A percentile compares a stretch with the other conserved stretches of the same genome.
Conservation (phyloP, 2,797 vertebrate genomes). For the Eutrigla gurnardus region DNA sequence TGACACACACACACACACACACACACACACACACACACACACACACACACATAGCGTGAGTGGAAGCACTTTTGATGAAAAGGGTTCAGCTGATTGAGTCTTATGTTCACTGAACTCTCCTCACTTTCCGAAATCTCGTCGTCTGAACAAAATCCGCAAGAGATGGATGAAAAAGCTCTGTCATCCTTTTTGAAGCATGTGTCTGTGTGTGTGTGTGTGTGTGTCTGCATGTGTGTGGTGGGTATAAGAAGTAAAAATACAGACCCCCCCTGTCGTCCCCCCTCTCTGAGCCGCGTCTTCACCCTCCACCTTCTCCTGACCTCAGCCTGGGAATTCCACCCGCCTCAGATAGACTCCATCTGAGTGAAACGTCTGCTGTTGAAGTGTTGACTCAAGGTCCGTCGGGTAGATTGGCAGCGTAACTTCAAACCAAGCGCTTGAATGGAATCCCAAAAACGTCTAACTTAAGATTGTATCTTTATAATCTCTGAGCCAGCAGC, state of each 20-base stretch:
- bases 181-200: slow-evolving; percentile 30
- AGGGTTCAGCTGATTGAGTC: slow-evolving; percentile 28
- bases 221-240: slow-evolving; percentile 4
- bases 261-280: background rate
- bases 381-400: background rate
- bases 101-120: slow-evolving; percentile 36
- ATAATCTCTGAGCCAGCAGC: background rate
- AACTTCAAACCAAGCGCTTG: slow-evolving; percentile 7
- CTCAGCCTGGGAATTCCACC: slow-evolving; percentile 17
- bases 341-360: slow-evolving; percentile 7
- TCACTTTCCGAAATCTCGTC: slow-evolving; percentile 26
- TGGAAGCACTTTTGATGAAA: slow-evolving; percentile 8
- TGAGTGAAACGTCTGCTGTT: background rate
- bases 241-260: background rate
- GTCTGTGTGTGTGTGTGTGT: background rate
- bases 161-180: slow-evolving; percentile 46
- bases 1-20: slow-evolving; percentile 5
- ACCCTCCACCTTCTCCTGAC: slow-evolving; percentile 20
- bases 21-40: background rate
- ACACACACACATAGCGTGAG: slow-evolving; percentile 7
- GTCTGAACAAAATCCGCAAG: slow-evolving; percentile 28
- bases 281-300: background rate
- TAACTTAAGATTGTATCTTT: background rate
- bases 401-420: background rate
- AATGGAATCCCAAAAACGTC: background rate